A percentile compares a stretch with the other conserved stretches of the same genome.
Evolutionary conservation across 2,888 invertebrate genomes (phyloP).

Genomic region (Tupiocoris notatus): DNA sequence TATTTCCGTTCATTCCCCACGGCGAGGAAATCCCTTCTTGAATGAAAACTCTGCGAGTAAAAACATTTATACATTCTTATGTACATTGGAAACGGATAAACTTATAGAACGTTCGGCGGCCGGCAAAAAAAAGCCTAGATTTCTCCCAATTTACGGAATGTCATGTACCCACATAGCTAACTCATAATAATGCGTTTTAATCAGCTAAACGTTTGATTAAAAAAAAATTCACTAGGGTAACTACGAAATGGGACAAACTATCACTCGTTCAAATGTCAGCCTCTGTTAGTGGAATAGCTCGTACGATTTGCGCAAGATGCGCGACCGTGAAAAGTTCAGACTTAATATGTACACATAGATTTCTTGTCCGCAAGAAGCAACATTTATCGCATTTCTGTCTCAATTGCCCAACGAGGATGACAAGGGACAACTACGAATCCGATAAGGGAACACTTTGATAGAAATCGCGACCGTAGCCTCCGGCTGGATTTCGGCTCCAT

Average conservation of each 20-base stretch:
- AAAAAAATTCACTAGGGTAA: constrained; percentile 16
- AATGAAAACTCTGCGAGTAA: constrained; percentile 6
- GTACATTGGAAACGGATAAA: constrained; percentile 11
- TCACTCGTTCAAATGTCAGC: neutral
- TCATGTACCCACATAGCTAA: constrained; percentile 35
- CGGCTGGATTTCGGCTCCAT: constrained; percentile 32
- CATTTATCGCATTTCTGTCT: neutral
- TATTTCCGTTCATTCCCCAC: neutral
- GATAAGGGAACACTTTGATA: neutral
- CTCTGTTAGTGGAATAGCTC: neutral
- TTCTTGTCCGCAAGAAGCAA: too few species aligned
- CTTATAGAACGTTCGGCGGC: constrained; percentile 9
- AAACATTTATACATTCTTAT: constrained; percentile 25
- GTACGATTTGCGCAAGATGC: neutral
- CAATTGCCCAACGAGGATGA: neutral
- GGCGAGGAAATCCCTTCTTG: neutral
- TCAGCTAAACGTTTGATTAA: neutral
- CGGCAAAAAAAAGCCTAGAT: neutral
- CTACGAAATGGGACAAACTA: neutral
- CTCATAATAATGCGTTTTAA: neutral
- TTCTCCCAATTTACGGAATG: constrained; percentile 17
- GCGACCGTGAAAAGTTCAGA: neutral
- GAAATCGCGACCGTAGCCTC: neutral
- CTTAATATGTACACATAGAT: neutral
- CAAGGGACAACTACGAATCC: neutral